These are phyloP conservation scores for Papilio gigon DNA, from an alignment of 2,888 invertebrate genomes.

Conservation along the genomic window DNA sequence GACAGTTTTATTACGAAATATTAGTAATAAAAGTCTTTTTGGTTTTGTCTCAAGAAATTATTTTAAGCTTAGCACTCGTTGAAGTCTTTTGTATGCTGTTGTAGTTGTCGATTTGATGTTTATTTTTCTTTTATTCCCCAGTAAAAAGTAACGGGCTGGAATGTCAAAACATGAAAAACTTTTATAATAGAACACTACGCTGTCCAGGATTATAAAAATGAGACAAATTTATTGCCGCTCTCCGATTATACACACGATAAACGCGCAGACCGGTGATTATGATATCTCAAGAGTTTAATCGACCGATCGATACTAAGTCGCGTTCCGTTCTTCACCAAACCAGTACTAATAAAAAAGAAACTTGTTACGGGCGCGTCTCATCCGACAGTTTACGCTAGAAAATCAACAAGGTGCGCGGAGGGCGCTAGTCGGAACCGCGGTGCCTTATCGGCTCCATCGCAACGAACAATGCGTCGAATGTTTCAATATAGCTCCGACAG, in stretches of 20 bases:
- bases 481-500: slow-evolving; percentile 80
- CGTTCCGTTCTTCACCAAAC: slow-evolving; percentile 80
- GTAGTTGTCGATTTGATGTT: slow-evolving; percentile 48
- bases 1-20: no score
- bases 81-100: slow-evolving; percentile 72
- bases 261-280: slow-evolving; percentile 81
- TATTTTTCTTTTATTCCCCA: slow-evolving; percentile 50
- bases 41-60: not conserved
- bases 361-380: slow-evolving; percentile 73
- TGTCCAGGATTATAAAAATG: slow-evolving; percentile 79
- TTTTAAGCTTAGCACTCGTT: slow-evolving; percentile 54
- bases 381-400: slow-evolving; percentile 78
- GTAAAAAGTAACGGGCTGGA: slow-evolving; percentile 15
- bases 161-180: slow-evolving; percentile 61
- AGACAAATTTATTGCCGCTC: slow-evolving; percentile 80
- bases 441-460: slow-evolving; percentile 78
- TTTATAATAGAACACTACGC: slow-evolving; percentile 70
- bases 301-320: slow-evolving; percentile 77
- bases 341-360: slow-evolving; percentile 81
- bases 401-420: slow-evolving; percentile 77
- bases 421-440: slow-evolving; percentile 66
- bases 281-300: slow-evolving; percentile 79
- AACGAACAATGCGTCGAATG: slow-evolving; percentile 79
- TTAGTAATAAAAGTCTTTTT: no score
- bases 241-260: slow-evolving; percentile 80